Evolutionary conservation across 2,113 vertebrate genomes (phyloP).

Genomic region (Mus musculus): DNA sequence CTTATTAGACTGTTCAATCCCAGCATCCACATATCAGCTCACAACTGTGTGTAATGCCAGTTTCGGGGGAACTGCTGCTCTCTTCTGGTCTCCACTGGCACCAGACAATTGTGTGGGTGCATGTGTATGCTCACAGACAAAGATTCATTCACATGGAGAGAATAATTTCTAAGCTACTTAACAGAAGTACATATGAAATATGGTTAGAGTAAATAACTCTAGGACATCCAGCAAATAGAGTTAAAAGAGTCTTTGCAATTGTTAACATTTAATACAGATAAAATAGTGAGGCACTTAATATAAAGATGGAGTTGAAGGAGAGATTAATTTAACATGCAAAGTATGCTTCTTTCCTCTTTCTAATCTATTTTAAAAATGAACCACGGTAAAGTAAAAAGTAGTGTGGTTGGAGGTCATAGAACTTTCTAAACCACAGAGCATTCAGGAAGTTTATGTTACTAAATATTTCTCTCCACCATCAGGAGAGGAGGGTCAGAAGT

Average conservation of each 20-base stretch:
- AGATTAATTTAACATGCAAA: background rate
- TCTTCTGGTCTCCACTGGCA: background rate
- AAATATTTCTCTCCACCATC: background rate
- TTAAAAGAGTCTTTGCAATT: background rate
- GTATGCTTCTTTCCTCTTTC: background rate
- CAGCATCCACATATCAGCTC: background rate
- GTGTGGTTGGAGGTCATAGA: background rate
- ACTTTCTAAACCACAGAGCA: background rate
- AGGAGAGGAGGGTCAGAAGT: background rate
- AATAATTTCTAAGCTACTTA: background rate
- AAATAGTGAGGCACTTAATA: background rate
- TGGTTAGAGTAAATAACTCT: background rate
- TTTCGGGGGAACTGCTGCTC: background rate
- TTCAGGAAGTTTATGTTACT: background rate
- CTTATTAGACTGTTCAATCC: background rate
- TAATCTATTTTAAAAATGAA: slow-evolving; percentile 26
- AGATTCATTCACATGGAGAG: background rate
- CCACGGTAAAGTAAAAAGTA: background rate
- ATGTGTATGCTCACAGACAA: background rate
- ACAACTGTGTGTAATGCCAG: background rate
- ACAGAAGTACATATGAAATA: background rate
- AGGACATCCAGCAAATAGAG: background rate
- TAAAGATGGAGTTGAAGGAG: background rate
- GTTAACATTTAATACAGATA: background rate
- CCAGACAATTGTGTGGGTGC: background rate